phyloP scores from a whole-genome alignment of 1,140 invertebrate genomes.

The Bombyx mandarina region DNA sequence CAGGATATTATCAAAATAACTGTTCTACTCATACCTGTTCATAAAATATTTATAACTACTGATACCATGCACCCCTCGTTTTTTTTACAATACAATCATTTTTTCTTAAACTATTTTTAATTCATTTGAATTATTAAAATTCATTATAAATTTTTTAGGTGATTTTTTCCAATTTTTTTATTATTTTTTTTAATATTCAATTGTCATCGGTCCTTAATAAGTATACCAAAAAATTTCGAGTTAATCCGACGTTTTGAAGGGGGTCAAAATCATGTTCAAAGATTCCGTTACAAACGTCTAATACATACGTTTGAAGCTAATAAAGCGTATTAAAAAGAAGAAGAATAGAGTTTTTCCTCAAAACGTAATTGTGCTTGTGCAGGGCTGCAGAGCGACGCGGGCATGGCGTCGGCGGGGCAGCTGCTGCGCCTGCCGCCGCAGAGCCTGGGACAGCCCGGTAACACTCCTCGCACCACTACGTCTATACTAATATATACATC shows the following conservation, averaged over 20 bases:
- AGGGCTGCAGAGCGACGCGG: slow-evolving; percentile 36
- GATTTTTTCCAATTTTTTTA: background rate
- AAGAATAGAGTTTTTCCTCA: background rate
- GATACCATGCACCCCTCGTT: too few relatives aligned
- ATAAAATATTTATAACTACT: background rate
- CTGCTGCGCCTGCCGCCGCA: slow-evolving; percentile 50
- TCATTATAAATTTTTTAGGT: too few relatives aligned
- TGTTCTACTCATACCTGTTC: background rate
- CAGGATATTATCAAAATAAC: too few relatives aligned
- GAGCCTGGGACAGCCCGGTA: slow-evolving; percentile 27
- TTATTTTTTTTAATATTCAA: too few relatives aligned
- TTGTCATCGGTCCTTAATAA: too few relatives aligned
- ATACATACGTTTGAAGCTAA: too few relatives aligned
- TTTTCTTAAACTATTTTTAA: background rate
- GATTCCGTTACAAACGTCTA: background rate
- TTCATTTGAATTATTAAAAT: background rate
- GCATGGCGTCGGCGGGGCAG: slow-evolving; percentile 26
- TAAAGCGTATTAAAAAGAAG: background rate
- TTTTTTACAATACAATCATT: too few relatives aligned
- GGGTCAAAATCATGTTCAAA: background rate
- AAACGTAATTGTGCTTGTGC: background rate
- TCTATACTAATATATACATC: too few relatives aligned
- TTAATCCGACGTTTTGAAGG: too few relatives aligned
- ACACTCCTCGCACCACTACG: background rate
- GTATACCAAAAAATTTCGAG: too few relatives aligned